Percentiles rank a stretch among this genome's conserved stretches.
Conservation (phyloP, 2,113 vertebrate species). For the Clinocottus analis region DNA sequence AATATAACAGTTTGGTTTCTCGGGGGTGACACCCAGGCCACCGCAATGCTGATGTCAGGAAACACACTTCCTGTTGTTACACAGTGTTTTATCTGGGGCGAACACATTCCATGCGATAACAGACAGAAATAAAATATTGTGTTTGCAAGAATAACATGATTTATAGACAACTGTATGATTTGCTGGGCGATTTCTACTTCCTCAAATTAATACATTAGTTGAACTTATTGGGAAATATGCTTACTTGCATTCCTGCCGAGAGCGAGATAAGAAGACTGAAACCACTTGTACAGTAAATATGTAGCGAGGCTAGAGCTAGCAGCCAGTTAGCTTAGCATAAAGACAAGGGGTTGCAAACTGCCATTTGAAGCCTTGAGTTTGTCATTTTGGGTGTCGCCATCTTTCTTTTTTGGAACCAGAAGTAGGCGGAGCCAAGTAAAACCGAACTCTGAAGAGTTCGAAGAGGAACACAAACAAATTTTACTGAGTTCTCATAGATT, state of each 20-base stretch:
- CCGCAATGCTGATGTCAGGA: constrained; percentile 36
- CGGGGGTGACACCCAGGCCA: not conserved
- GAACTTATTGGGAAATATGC: not conserved
- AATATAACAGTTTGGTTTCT: not conserved
- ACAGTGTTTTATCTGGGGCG: not conserved
- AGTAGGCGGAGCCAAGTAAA: not conserved
- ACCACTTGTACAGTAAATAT: not conserved
- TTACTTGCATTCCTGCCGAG: not conserved
- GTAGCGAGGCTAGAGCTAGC: not conserved
- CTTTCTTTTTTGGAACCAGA: not conserved
- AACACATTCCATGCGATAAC: not conserved
- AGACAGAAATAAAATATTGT: not conserved
- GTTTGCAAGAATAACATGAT: not conserved
- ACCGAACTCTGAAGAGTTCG: too few relatives aligned
- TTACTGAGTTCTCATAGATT: too few relatives aligned
- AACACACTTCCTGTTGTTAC: constrained; percentile 61
- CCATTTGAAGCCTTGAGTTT: not conserved
- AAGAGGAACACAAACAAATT: too few relatives aligned
- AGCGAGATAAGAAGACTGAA: not conserved
- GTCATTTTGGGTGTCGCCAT: not conserved
- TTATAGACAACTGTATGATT: not conserved
- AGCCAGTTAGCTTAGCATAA: not conserved
- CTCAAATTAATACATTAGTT: not conserved
- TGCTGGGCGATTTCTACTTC: not conserved
- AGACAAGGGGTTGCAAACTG: not conserved